phyloP scores from a whole-genome alignment of 2,888 invertebrate species.

The Psylliodes chrysocephalus region DNA sequence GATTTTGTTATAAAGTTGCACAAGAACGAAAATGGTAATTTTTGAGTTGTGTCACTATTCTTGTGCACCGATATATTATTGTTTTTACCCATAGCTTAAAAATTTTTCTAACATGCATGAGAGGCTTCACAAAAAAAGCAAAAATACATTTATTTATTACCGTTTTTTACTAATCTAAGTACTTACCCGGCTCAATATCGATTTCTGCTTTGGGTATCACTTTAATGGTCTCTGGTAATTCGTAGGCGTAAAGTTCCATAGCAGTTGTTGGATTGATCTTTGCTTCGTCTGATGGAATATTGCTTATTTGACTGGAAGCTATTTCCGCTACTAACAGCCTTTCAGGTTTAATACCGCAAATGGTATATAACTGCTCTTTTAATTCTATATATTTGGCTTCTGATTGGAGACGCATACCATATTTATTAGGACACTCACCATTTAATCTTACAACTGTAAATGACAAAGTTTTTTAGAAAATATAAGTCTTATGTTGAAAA shows the following conservation, averaged over 20 bases:
- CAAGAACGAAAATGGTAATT: too few relatives aligned
- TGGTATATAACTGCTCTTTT: slow-evolving; percentile 74
- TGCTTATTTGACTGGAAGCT: slow-evolving; percentile 75
- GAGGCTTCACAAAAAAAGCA: too few relatives aligned
- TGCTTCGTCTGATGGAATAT: slow-evolving; percentile 67
- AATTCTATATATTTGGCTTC: slow-evolving; percentile 83
- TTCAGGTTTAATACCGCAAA: slow-evolving; percentile 71
- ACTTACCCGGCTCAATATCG: slow-evolving; percentile 50
- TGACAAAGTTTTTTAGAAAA: too few relatives aligned
- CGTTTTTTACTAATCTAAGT: neutral
- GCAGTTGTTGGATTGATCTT: slow-evolving; percentile 67
- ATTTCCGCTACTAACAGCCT: slow-evolving; percentile 80
- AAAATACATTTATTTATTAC: too few relatives aligned
- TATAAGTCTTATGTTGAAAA: too few relatives aligned
- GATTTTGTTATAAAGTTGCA: too few relatives aligned
- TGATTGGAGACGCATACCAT: slow-evolving; percentile 84
- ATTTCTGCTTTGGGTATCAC: slow-evolving; percentile 47
- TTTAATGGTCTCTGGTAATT: slow-evolving; percentile 67
- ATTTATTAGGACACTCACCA: slow-evolving; percentile 85
- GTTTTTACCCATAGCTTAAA: too few relatives aligned
- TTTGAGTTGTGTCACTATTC: too few relatives aligned
- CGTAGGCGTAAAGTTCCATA: slow-evolving; percentile 75
- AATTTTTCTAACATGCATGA: too few relatives aligned
- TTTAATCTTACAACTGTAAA: slow-evolving; percentile 77
- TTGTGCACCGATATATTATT: too few relatives aligned